Conservation (phyloP, 2,888 invertebrate species). For the Hermodice carunculata region DNA sequence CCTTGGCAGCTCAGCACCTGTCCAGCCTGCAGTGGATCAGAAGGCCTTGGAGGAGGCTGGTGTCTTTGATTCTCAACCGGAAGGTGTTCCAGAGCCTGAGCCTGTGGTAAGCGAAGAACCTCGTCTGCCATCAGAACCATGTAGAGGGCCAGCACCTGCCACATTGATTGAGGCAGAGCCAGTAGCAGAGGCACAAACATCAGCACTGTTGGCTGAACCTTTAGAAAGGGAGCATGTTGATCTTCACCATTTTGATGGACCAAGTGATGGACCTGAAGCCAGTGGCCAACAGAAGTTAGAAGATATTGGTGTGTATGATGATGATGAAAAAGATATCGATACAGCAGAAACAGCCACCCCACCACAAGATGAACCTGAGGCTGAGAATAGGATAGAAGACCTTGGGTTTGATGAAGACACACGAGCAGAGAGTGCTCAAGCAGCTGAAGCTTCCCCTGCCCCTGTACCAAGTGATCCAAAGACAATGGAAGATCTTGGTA, state of each 20-base stretch:
- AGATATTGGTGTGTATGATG: no score
- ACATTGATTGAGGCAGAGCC: constrained; percentile 1
- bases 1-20: no score
- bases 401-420: constrained; percentile 1
- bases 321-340: background rate
- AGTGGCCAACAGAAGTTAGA: no score
- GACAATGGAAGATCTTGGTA: constrained; percentile 51
- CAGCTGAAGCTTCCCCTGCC: no score
- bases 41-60: no score
- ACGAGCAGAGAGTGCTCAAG: constrained; percentile 32
- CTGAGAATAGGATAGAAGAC: constrained; percentile 6
- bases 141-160: background rate
- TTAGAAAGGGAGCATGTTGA: no score
- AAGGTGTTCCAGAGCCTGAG: background rate
- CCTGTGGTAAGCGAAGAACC: background rate
- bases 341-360: background rate
- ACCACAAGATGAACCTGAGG: background rate
- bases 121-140: background rate
- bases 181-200: constrained; percentile 36
- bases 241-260: no score
- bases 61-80: no score
- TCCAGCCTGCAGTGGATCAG: no score
- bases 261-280: no score
- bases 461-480: no score
- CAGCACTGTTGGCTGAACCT: no score